A percentile compares a stretch with the other conserved stretches of the same genome.
Evolutionary conservation across 2,113 vertebrate genomes (phyloP).

Genomic region (Empidonax traillii): DNA sequence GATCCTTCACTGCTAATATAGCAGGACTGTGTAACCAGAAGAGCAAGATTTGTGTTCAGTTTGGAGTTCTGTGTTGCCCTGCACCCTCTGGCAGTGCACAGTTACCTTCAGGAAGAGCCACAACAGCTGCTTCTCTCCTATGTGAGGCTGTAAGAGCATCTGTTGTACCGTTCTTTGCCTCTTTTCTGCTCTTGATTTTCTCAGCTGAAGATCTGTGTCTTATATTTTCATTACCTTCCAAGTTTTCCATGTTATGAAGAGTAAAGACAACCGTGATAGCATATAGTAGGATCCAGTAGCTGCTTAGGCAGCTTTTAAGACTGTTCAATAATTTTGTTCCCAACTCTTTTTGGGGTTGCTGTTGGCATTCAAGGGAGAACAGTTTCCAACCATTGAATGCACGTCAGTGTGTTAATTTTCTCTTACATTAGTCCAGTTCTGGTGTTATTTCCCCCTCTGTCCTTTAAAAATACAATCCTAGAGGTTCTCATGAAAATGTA

Average conservation of each 20-base stretch:
- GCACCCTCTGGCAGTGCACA: neutral
- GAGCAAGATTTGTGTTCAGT: fast-evolving
- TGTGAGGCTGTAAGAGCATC: neutral
- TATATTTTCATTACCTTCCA: neutral
- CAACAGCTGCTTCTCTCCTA: neutral
- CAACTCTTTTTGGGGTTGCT: neutral
- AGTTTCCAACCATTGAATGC: neutral
- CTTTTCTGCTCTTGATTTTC: neutral
- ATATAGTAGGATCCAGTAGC: neutral
- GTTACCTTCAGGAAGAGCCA: neutral
- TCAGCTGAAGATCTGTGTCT: neutral
- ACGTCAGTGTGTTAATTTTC: neutral
- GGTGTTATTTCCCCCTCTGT: neutral
- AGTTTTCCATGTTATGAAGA: neutral
- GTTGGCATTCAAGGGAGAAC: neutral
- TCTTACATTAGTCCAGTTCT: neutral
- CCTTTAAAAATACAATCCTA: neutral
- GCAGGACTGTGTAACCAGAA: neutral
- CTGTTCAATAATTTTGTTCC: neutral
- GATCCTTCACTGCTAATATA: neutral
- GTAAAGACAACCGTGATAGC: neutral
- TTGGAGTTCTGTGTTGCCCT: neutral
- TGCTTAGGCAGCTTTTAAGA: neutral
- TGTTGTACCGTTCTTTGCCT: neutral
- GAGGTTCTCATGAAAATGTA: neutral